Base-by-base conservation (phyloP, 2,113 vertebrate genomes). In the Dipodomys spectabilis region DNA sequence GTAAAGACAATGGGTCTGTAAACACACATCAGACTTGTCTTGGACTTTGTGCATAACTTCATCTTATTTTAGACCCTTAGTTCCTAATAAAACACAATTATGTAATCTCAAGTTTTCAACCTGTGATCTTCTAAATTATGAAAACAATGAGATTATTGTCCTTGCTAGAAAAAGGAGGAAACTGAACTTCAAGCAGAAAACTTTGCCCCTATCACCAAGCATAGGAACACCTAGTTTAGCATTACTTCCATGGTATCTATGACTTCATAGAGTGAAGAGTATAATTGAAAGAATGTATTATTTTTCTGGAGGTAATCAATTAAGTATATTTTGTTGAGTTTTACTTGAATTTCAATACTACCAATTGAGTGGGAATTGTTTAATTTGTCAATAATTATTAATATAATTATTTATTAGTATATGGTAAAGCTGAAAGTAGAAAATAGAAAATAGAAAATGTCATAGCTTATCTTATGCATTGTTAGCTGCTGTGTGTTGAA, bases 31-130 rank as follows among this genome's bases (percentile, higher is more conserved):
- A 6, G 16, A 67, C 20, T 69, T 69, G 67, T 30, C 23, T 62
- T 22, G 20, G 30, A 69, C 64, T 80, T 64, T 69, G 53, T 80
- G 28, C 7, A n/a, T 67, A 68, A 15, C 23, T 80, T 92, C 81
- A 71, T n/a, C 67, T 69, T 6, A 69, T 69, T 69, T 10, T 28
- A 69, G 49, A 49, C 49, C 49, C 49, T 49, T 1, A 49, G 8
- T n/a, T 69, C 28, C 91, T 62, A 62, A 62, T 62, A 83, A 93
- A 84, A 68, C 44, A 89, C 81, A 69, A 74, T 75, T 92, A 27
- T 16, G 35, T 69, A 75, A 85, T 44, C 20, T 85, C 60, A 68
- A 80, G 32, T 35, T 62, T 80, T 62, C 9, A 62, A 10, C 60
- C 16, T 22, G 20, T 62, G 60, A 62, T 62, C 60, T 62, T 62